These are phyloP conservation scores for Chesias legatella DNA, from an alignment of 2,888 invertebrate species.

Conservation along the genomic window DNA sequence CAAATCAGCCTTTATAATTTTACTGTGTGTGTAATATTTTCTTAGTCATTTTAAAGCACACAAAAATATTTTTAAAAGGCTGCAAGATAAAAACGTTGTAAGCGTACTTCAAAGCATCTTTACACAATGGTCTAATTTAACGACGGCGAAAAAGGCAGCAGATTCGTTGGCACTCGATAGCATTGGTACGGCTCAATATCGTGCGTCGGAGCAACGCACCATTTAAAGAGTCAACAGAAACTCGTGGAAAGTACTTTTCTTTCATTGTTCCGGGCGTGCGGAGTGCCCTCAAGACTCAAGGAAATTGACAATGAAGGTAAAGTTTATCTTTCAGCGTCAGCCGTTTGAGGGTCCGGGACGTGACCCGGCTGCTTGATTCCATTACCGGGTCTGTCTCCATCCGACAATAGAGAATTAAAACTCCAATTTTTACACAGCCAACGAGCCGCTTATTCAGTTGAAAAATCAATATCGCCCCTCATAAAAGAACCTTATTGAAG, in stretches of 20 bases:
- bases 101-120: no score
- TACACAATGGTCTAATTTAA: no score
- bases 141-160: conserved; percentile 1
- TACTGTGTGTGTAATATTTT: no score
- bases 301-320: conserved; percentile 78
- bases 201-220: conserved; percentile 50
- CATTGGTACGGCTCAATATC: conserved; percentile 36
- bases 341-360: conserved; percentile 68
- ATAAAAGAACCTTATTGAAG: conserved; percentile 39
- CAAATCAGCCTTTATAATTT: no score
- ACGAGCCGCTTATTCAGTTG: conserved; percentile 60
- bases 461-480: conserved; percentile 55
- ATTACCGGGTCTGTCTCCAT: conserved; percentile 47
- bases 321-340: conserved; percentile 74
- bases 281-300: conserved; percentile 64
- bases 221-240: conserved; percentile 69
- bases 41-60: no score
- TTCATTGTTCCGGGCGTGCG: conserved; percentile 66
- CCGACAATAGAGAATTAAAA: conserved; percentile 68
- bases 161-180: conserved; percentile 24
- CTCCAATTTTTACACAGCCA: conserved; percentile 57
- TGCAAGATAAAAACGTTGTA: no score
- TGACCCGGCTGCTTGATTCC: conserved; percentile 69
- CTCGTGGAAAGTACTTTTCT: conserved; percentile 66
- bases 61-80: no score